These are phyloP conservation scores for Lophotriccus pileatus DNA, from an alignment of 2,797 vertebrate genomes.

Conservation along the genomic window DNA sequence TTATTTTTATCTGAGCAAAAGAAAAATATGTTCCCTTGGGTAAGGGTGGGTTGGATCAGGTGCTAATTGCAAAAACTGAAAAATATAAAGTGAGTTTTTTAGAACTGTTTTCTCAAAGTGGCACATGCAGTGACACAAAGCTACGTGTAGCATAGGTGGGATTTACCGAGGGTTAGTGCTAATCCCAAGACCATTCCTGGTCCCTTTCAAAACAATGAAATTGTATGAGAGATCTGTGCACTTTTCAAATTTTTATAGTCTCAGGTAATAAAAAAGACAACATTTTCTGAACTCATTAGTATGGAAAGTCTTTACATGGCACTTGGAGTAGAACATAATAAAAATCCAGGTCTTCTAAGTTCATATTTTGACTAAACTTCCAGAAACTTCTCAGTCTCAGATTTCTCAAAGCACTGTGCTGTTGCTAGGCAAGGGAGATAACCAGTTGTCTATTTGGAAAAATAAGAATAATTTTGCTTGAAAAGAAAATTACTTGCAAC, in stretches of 20 bases:
- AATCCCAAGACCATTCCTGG: not conserved
- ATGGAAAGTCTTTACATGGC: not conserved
- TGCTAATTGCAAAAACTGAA: not conserved
- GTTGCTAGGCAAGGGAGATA: not conserved
- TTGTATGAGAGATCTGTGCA: not conserved
- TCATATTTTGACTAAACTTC: not conserved
- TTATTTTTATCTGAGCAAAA: not conserved
- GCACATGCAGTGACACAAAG: not conserved
- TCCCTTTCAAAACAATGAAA: not conserved
- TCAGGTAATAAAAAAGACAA: not conserved
- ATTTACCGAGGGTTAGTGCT: not conserved
- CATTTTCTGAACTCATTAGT: not conserved
- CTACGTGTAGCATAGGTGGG: fast-evolving
- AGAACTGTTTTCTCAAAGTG: not conserved
- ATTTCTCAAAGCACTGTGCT: not conserved
- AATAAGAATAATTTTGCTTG: not conserved
- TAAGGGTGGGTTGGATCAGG: not conserved
- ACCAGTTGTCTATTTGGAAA: not conserved
- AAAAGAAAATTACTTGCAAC: not conserved
- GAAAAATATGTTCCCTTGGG: not conserved
- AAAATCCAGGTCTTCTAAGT: not conserved
- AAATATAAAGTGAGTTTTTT: not conserved
- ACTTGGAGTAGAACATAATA: not conserved
- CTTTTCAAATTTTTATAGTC: not conserved
- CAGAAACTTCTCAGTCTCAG: not conserved